Evolutionary conservation across 35 echinoderm and acorn worm genomes (phyloP).

Genomic region (Ptychodera flava): DNA sequence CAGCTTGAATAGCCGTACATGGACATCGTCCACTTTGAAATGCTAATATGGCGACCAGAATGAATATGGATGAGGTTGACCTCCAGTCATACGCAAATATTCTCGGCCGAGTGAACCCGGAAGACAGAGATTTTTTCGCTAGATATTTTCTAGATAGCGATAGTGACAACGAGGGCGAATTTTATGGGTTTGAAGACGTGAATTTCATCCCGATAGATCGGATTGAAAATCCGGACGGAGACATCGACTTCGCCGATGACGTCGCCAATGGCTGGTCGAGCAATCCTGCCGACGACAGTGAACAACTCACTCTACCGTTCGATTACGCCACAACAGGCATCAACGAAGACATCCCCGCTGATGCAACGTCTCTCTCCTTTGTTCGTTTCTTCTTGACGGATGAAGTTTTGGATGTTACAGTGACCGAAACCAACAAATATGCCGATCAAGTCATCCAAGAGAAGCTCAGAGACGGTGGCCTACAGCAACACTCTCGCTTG

Average conservation of each 20-base stretch:
- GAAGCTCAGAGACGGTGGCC: too few relatives aligned
- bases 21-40: not conserved
- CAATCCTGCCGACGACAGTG: not conserved
- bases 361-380: not conserved
- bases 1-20: not conserved
- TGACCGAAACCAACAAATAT: not conserved
- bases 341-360: not conserved
- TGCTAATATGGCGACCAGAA: not conserved
- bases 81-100: not conserved
- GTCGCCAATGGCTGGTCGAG: not conserved
- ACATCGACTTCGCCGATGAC: not conserved
- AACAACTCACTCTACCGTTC: not conserved
- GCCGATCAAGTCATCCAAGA: too few relatives aligned
- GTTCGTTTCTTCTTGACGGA: not conserved
- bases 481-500: too few relatives aligned
- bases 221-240: not conserved
- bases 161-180: not conserved
- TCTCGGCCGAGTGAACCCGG: not conserved
- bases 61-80: constrained; percentile 1
- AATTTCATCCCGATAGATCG: not conserved
- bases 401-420: not conserved
- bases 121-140: not conserved
- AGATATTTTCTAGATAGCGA: not conserved
- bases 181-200: not conserved
- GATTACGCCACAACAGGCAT: not conserved